Evolutionary conservation across 2,113 vertebrate species (phyloP), one percentile per base, ranked within the genome.

Genomic region (Anolis carolinensis): DNA sequence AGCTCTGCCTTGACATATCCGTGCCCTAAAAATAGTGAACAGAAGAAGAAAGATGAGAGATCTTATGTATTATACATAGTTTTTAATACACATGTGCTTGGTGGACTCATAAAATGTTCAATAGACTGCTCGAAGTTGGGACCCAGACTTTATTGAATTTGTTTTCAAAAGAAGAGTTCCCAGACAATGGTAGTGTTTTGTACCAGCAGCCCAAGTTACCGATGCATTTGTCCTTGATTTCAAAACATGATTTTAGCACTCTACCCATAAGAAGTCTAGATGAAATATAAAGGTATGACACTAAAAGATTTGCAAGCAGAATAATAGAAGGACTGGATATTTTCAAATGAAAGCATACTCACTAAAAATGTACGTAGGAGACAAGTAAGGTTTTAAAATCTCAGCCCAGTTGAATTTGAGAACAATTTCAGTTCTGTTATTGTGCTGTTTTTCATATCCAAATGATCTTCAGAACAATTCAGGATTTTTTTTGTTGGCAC

Each of bases 21-120:
- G 85, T 89, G 72, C 80, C 83, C n/a, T 91, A 87, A 93, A 93
- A 91, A 85, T 78, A 92, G 85, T 62, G 34, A 92, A 30, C 71
- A 91, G 92, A 92, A 86, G 65, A 78, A 32, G 55, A 32, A 68
- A 89, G 89, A 91, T 73, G 1, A 34, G 11, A 88, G 16, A 68
- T 68, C 85, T 27, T 70, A 87, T 32, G 18, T 39, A 70, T 70
- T 75, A 48, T 16, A 13, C 68, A 82, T 76, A 87, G 81, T 63
- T 83, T 84, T 90, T 86, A 78, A 13, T 88, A 7, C 78, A 78
- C 63, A 88, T 86, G 83, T 80, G 75, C 5, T 55, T 50, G 32
- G 39, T 88, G 20, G 39, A 90, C 85, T 76, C 18, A 20, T n/a
- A 8, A 81, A 83, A 83, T 30, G 0, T 25, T 86, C 76, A 0